Percentiles rank a stretch among this genome's conserved stretches.
These are phyloP conservation scores for Iphiclides podalirius DNA, from an alignment of 2,888 invertebrate species.

Conservation along the genomic window DNA sequence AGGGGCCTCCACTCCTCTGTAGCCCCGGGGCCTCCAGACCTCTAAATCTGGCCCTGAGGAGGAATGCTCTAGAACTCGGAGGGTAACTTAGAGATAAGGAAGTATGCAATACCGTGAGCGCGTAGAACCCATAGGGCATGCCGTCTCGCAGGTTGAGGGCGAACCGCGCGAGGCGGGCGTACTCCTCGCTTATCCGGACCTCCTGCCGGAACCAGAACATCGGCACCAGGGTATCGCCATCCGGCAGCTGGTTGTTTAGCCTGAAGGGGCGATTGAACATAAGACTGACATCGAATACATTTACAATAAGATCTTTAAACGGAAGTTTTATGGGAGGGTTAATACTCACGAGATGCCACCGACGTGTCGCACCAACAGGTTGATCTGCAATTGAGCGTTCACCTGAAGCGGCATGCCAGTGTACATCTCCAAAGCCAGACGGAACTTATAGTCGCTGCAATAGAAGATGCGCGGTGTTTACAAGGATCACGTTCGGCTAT, in stretches of 20 bases:
- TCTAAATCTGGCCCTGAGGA: too few species aligned
- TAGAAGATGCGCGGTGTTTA: too few species aligned
- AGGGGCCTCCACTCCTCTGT: too few species aligned
- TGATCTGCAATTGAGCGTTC: conserved; percentile 88
- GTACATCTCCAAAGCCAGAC: conserved; percentile 84
- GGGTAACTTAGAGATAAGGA: too few species aligned
- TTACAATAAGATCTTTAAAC: too few species aligned
- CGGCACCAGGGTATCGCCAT: conserved; percentile 81
- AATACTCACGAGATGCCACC: conserved; percentile 49
- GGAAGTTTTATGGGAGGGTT: too few species aligned
- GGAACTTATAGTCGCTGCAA: conserved; percentile 80
- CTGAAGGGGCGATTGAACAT: conserved; percentile 34
- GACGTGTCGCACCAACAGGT: conserved; percentile 64
- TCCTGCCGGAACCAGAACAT: conserved; percentile 89
- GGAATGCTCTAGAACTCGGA: too few species aligned
- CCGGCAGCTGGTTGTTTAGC: conserved; percentile 56
- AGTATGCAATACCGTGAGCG: conserved; percentile 71
- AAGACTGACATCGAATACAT: too few species aligned
- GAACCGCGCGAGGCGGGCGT: conserved; percentile 76
- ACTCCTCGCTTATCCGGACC: conserved; percentile 77
- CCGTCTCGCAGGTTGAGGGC: conserved; percentile 76
- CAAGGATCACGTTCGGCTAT: too few species aligned
- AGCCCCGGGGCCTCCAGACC: too few species aligned
- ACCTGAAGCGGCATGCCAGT: conserved; percentile 89
- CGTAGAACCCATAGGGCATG: conserved; percentile 77